phyloP scores from a whole-genome alignment of 2,888 invertebrate species.

The Cynaeus angustus region DNA sequence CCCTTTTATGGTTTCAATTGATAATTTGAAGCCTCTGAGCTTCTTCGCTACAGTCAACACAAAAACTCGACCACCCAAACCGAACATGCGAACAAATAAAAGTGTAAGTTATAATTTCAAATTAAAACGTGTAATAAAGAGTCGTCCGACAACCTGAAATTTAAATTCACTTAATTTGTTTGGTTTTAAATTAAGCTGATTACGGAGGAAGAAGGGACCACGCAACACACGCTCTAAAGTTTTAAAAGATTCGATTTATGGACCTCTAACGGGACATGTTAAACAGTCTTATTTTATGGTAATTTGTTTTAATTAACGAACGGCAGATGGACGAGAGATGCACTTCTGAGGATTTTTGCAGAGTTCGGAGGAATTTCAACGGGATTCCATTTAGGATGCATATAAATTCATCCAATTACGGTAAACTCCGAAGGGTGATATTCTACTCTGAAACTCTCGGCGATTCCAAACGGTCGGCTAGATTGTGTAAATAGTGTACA shows the following conservation, averaged over 20 bases:
- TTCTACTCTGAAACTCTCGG: not conserved
- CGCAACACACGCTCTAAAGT: constrained; percentile 16
- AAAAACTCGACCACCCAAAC: constrained; percentile 62
- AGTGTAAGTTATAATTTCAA: constrained; percentile 63
- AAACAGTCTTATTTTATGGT: constrained; percentile 47
- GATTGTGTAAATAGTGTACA: too few relatives aligned
- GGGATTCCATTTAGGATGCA: not conserved
- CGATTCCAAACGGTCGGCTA: not conserved
- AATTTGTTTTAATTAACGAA: constrained; percentile 45
- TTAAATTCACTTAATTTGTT: constrained; percentile 53
- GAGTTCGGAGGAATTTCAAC: constrained; percentile 8
- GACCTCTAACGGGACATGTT: constrained; percentile 37
- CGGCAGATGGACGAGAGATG: not conserved
- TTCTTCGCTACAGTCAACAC: constrained; percentile 39
- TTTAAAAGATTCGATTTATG: constrained; percentile 30
- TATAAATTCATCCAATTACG: too few relatives aligned
- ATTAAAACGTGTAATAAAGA: constrained; percentile 59
- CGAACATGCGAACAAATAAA: constrained; percentile 59
- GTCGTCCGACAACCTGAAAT: constrained; percentile 52
- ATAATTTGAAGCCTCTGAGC: constrained; percentile 14
- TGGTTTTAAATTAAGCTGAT: constrained; percentile 46
- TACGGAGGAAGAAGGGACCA: constrained; percentile 24
- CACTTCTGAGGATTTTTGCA: constrained; percentile 1
- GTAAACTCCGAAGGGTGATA: too few relatives aligned
- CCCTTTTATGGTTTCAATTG: constrained; percentile 16